These are phyloP conservation scores for Furnarius figulus DNA, from an alignment of 2,113 vertebrate genomes.

Conservation along the genomic window DNA sequence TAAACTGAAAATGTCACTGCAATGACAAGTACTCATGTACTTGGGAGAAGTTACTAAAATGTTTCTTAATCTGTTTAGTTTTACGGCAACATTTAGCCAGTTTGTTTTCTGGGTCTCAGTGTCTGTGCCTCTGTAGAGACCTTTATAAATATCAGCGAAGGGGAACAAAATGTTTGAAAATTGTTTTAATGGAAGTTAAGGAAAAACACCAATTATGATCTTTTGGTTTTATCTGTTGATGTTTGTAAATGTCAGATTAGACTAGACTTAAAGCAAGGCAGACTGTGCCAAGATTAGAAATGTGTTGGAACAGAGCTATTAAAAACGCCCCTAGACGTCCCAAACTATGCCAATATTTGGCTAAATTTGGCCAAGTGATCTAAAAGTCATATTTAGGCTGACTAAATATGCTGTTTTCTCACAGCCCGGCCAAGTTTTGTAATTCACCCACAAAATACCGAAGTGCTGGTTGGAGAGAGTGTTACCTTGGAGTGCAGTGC, in stretches of 20 bases:
- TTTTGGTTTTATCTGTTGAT: background rate
- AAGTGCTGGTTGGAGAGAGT: conserved; percentile 95
- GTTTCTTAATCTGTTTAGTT: background rate
- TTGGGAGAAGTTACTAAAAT: background rate
- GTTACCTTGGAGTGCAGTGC: conserved; percentile 97
- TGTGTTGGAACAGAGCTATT: background rate
- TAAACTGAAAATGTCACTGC: background rate
- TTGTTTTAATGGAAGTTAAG: background rate
- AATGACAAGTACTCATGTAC: background rate
- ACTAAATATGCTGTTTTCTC: background rate
- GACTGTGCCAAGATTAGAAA: background rate
- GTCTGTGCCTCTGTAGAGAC: background rate
- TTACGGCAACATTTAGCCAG: background rate
- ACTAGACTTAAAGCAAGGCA: background rate
- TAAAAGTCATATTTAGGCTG: background rate
- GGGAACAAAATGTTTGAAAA: background rate
- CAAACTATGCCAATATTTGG: background rate
- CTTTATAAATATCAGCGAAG: background rate
- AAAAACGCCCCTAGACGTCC: background rate
- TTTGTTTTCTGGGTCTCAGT: background rate
- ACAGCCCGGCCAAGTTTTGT: conserved; percentile 93
- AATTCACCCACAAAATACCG: conserved; percentile 97
- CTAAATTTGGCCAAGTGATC: background rate
- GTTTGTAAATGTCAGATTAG: background rate
- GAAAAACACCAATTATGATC: background rate